Percentiles rank a stretch among this genome's conserved stretches.
phyloP scores from a whole-genome alignment of 2,797 vertebrate species.

The Hemitrygon akajei region DNA sequence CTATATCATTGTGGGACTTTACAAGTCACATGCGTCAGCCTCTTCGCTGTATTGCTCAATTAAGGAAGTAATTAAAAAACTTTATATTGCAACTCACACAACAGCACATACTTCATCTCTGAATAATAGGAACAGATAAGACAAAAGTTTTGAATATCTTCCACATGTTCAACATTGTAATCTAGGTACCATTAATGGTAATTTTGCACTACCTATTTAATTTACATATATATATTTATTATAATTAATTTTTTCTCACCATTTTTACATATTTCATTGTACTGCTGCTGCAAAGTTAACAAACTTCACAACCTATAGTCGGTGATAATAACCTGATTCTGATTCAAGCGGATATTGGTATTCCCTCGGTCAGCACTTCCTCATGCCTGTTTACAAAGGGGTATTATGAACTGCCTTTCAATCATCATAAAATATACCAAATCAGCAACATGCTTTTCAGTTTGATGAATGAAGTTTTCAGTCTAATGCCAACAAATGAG shows the following conservation, averaged over 20 bases:
- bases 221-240: too few species aligned
- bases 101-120: neutral
- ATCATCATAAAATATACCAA: neutral
- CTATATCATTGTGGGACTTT: neutral
- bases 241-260: too few species aligned
- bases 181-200: neutral
- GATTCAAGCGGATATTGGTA: neutral
- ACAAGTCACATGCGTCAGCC: neutral
- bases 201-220: too few species aligned
- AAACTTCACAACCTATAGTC: too few species aligned
- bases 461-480: neutral
- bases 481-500: neutral
- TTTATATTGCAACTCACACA: neutral
- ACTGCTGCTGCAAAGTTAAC: too few species aligned
- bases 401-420: neutral
- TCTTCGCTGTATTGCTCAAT: neutral
- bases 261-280: too few species aligned
- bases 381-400: neutral
- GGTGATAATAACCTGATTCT: too few species aligned
- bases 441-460: neutral
- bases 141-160: neutral
- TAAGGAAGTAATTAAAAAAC: neutral
- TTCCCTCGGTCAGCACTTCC: neutral
- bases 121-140: neutral
- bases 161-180: neutral